Evolutionary conservation across 2,888 invertebrate species (phyloP).

Genomic region (Scaeva pyrastri): DNA sequence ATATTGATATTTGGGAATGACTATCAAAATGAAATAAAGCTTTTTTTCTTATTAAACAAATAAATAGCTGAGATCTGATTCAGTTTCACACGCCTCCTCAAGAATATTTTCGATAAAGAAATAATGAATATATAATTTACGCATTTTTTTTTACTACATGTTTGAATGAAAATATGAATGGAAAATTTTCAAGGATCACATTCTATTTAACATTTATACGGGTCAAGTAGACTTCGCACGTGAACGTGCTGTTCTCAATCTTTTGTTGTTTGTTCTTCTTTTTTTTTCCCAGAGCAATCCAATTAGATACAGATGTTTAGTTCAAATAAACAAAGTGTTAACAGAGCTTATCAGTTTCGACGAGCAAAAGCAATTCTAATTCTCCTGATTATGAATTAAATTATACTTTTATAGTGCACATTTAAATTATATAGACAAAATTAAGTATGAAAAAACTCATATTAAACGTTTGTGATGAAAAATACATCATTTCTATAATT

Average conservation of each 20-base stretch:
- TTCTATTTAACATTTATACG: slow-evolving; percentile 16
- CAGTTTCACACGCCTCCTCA: too few relatives aligned
- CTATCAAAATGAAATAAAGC: too few relatives aligned
- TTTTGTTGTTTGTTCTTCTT: not conserved
- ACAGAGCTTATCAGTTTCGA: not conserved
- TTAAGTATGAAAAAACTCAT: slow-evolving; percentile 15
- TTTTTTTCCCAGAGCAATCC: not conserved
- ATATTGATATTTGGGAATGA: too few relatives aligned
- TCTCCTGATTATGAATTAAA: too few relatives aligned
- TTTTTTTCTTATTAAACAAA: too few relatives aligned
- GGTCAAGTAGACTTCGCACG: slow-evolving; percentile 24
- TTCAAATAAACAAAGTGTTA: slow-evolving; percentile 5
- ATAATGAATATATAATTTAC: too few relatives aligned
- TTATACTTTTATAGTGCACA: not conserved
- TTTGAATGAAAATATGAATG: not conserved
- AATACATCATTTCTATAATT: slow-evolving; percentile 39
- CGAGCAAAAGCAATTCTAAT: too few relatives aligned
- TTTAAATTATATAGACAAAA: not conserved
- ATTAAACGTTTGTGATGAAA: slow-evolving; percentile 1
- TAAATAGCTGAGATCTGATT: too few relatives aligned
- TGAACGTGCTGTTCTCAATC: slow-evolving; percentile 22
- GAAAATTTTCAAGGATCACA: slow-evolving; percentile 38
- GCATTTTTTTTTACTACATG: too few relatives aligned
- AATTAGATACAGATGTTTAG: slow-evolving; percentile 4
- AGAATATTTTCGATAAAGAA: too few relatives aligned